Evolutionary conservation across 2,888 invertebrate species (phyloP).

Genomic region (Amblyteles armatorius): DNA sequence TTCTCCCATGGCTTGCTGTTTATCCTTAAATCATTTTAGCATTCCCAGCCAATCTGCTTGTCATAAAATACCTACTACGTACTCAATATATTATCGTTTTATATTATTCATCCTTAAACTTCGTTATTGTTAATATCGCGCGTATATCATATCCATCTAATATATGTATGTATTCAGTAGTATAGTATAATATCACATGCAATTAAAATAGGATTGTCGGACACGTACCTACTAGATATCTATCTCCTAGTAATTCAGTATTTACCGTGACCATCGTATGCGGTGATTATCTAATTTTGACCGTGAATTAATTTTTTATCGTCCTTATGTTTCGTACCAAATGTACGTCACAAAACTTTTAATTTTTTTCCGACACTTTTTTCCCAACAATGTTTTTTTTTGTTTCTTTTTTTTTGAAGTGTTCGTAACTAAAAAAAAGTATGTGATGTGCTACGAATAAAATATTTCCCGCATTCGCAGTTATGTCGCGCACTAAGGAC

Average conservation of each 20-base stretch:
- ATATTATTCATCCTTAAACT: constrained; percentile 52
- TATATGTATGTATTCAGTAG: constrained; percentile 71
- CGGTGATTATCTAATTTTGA: constrained; percentile 62
- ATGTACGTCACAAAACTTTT: background rate
- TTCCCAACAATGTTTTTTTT: background rate
- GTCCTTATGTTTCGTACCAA: background rate
- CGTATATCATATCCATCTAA: constrained; percentile 59
- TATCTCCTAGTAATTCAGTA: constrained; percentile 71
- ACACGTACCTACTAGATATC: constrained; percentile 76
- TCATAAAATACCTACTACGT: constrained; percentile 52
- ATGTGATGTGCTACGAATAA: background rate
- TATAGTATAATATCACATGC: constrained; percentile 82
- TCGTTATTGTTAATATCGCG: constrained; percentile 69
- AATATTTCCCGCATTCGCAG: background rate
- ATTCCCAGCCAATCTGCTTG: constrained; percentile 33
- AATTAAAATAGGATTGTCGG: constrained; percentile 84
- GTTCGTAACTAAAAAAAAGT: background rate
- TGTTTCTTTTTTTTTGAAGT: background rate
- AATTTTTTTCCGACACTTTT: background rate
- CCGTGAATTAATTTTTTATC: constrained; percentile 41
- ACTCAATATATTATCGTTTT: constrained; percentile 70
- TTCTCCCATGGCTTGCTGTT: constrained; percentile 46
- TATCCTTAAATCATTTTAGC: constrained; percentile 54
- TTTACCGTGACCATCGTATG: constrained; percentile 69
- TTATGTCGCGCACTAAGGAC: background rate